Evolutionary conservation across 2,888 invertebrate species (phyloP).

Genomic region (Cataglyphis rosenhaueri): DNA sequence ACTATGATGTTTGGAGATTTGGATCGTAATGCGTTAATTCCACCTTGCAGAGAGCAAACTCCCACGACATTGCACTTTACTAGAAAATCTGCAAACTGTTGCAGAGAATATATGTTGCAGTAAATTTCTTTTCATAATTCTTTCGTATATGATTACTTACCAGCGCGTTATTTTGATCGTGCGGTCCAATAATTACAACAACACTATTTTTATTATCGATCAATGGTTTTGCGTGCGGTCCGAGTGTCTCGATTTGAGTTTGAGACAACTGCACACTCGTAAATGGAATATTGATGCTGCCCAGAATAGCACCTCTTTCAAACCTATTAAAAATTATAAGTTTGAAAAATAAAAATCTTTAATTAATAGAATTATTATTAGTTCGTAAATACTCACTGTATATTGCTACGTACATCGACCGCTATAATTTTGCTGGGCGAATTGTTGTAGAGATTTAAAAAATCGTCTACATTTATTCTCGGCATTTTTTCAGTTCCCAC

Average conservation of each 20-base stretch:
- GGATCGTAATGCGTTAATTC: constrained; percentile 91
- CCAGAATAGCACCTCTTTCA: constrained; percentile 91
- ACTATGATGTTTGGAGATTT: constrained; percentile 88
- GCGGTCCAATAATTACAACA: constrained; percentile 92
- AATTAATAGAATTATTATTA: constrained; percentile 44
- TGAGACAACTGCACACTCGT: constrained; percentile 91
- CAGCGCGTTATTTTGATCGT: constrained; percentile 92
- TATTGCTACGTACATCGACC: constrained; percentile 90
- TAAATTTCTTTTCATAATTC: constrained; percentile 11
- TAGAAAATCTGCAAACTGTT: constrained; percentile 94
- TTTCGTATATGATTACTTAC: constrained; percentile 85
- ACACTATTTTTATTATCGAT: constrained; percentile 89
- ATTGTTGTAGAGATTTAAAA: constrained; percentile 90
- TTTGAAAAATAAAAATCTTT: constrained; percentile 9
- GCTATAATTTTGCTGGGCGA: constrained; percentile 87
- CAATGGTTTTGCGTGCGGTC: constrained; percentile 88
- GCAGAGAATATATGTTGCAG: constrained; percentile 74
- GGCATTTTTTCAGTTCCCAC: constrained; percentile 86
- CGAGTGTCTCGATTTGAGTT: constrained; percentile 90
- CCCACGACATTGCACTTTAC: constrained; percentile 91
- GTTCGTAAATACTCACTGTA: constrained; percentile 86
- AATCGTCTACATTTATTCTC: constrained; percentile 94
- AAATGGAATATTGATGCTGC: constrained; percentile 96
- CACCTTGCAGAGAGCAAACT: constrained; percentile 95
- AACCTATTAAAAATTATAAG: constrained; percentile 86